Conservation (phyloP, 1,140 invertebrate genomes). For the Helicoverpa armigera region DNA sequence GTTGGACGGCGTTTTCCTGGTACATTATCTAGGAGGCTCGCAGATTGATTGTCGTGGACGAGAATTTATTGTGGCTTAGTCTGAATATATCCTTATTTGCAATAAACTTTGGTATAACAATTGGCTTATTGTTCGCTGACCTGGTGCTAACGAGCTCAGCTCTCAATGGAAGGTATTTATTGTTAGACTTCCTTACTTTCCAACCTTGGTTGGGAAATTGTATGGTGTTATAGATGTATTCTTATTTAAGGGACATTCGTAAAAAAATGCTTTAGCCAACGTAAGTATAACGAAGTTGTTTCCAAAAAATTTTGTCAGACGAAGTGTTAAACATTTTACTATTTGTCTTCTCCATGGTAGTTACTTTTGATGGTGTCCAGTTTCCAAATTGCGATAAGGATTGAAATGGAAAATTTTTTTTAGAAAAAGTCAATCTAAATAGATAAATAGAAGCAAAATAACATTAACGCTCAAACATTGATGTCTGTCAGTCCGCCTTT, state of each 20-base stretch:
- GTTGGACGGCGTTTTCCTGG: slow-evolving; percentile 27
- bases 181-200: background rate
- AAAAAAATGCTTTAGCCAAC: no score
- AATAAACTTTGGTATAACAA: background rate
- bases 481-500: background rate
- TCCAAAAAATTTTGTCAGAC: no score
- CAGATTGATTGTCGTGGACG: slow-evolving; percentile 28
- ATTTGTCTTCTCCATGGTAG: no score
- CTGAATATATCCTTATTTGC: background rate
- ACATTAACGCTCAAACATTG: background rate
- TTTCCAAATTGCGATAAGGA: no score
- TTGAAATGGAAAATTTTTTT: background rate
- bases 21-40: slow-evolving; percentile 22
- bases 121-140: background rate
- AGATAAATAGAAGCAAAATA: background rate
- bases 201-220: no score
- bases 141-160: slow-evolving; percentile 10
- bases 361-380: no score
- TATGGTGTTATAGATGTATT: no score
- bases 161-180: background rate
- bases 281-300: no score
- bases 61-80: slow-evolving; percentile 22
- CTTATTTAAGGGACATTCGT: no score
- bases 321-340: no score
- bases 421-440: background rate